A percentile compares a stretch with the other conserved stretches of the same genome.
Evolutionary conservation across 1,140 invertebrate genomes (phyloP).

Genomic region (Patella vulgata): DNA sequence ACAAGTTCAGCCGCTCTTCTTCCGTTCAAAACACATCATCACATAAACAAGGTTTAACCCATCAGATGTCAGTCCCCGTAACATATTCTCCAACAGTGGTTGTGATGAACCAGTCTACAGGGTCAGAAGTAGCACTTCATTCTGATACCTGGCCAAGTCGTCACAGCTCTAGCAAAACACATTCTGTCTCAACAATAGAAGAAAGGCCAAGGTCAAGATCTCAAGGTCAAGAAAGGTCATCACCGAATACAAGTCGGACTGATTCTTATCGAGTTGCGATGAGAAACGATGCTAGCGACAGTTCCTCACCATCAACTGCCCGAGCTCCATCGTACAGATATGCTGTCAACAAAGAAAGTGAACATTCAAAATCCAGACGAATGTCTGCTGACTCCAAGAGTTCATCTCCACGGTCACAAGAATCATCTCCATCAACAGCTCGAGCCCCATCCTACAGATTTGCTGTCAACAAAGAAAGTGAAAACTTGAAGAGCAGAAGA

Average conservation of each 20-base stretch:
- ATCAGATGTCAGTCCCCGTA: not conserved
- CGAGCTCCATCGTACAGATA: not conserved
- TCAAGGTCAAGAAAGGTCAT: too few relatives aligned
- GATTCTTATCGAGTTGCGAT: constrained; percentile 56
- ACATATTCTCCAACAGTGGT: not conserved
- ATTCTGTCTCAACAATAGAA: not conserved
- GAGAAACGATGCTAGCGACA: constrained; percentile 15
- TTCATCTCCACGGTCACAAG: not conserved
- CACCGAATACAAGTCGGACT: constrained; percentile 14
- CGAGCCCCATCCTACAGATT: not conserved
- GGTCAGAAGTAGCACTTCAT: not conserved
- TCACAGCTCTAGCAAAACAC: not conserved
- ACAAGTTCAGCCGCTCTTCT: too few relatives aligned
- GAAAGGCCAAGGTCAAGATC: not conserved
- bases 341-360: not conserved
- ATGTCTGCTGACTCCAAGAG: not conserved
- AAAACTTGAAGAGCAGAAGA: too few relatives aligned
- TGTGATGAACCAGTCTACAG: not conserved
- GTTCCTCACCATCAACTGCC: not conserved
- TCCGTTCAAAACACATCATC: not conserved
- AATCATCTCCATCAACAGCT: not conserved
- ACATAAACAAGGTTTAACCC: not conserved
- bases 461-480: constrained; percentile 1
- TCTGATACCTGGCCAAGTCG: constrained; percentile 1
- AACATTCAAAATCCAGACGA: constrained; percentile 3